phyloP scores from a whole-genome alignment of 1,140 invertebrate species.

The Berghia stephanieae region DNA sequence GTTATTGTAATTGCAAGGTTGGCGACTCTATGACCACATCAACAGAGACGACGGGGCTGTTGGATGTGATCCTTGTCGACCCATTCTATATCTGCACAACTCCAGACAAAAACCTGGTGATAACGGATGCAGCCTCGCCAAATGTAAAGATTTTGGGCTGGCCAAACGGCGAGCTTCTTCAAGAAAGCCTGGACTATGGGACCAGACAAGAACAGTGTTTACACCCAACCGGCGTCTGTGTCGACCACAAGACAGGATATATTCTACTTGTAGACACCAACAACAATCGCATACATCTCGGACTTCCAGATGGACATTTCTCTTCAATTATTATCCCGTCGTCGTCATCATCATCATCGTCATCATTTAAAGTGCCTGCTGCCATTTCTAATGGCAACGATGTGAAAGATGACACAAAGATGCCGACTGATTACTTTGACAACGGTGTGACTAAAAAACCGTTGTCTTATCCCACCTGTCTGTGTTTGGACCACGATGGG shows the following conservation, averaged over 20 bases:
- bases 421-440: background rate
- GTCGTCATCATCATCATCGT: no score
- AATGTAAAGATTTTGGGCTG: constrained; percentile 58
- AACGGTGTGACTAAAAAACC: background rate
- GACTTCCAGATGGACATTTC: constrained; percentile 55
- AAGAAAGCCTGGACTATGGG: constrained; percentile 54
- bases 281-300: constrained; percentile 58
- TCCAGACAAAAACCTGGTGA: constrained; percentile 48
- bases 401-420: no score
- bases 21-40: no score
- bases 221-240: constrained; percentile 60
- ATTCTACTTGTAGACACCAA: constrained; percentile 61
- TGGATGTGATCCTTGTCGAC: constrained; percentile 54
- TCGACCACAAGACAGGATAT: constrained; percentile 55
- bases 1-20: no score
- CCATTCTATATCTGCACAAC: constrained; percentile 57
- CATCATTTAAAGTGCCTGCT: no score
- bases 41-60: no score
- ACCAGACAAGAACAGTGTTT: constrained; percentile 52
- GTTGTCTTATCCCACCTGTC: constrained; percentile 55
- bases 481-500: constrained; percentile 50
- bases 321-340: no score
- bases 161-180: constrained; percentile 43
- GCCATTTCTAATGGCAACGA: no score
- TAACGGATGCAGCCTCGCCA: constrained; percentile 60